Base-by-base conservation (phyloP, 2,888 invertebrate genomes). In the Patella depressa region DNA sequence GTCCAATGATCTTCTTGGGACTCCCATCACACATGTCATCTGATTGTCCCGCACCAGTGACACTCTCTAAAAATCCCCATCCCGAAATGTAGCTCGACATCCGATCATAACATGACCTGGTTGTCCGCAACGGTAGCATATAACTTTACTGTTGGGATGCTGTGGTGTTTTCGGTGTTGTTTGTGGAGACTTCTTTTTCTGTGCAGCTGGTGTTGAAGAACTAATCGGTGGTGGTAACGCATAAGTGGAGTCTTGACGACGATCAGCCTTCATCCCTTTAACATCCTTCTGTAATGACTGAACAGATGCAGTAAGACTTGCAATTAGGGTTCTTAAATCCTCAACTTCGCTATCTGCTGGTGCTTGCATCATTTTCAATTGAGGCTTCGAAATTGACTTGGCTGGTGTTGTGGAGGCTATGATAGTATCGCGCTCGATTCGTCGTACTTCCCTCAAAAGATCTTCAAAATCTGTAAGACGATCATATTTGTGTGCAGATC, bases 31-130 rank as follows among this genome's bases (percentile, higher is more conserved):
- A 57, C 57, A 57, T 57, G 57, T 57, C 57, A 57, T 57, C 57
- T 57, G 57, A 57, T 57, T 57, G 57, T 57, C 57, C 57, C 57
- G 57, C 57, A 57, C 17, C 57, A 57, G 57, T 57, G 57, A 57
- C 57, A 57, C 57, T 57, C 57, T 57, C 57, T 57, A 57, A 57
- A 57, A 57, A 57, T 17, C 57, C 57, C 17, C 3, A 57, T 57
- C 57, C 57, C 57, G 57, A 57, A 57, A 5, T 57, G 57, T 3
- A 57, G 57, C 57, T 57, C 57, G 57, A 57, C 57, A 57, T 57
- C 57, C 57, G 57, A 57, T 57, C 57, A 3, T 57, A 57, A 57
- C 17, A 57, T 57, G 57, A 57, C 57, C 57, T 57, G 57, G 57
- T 57, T 57, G 57, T 57, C 57, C 57, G 17, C 57, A 57, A 57